Evolutionary conservation across 2,113 vertebrate genomes (phyloP), one percentile per base, ranked within the genome.

Genomic region (Microtus ochrogaster): DNA sequence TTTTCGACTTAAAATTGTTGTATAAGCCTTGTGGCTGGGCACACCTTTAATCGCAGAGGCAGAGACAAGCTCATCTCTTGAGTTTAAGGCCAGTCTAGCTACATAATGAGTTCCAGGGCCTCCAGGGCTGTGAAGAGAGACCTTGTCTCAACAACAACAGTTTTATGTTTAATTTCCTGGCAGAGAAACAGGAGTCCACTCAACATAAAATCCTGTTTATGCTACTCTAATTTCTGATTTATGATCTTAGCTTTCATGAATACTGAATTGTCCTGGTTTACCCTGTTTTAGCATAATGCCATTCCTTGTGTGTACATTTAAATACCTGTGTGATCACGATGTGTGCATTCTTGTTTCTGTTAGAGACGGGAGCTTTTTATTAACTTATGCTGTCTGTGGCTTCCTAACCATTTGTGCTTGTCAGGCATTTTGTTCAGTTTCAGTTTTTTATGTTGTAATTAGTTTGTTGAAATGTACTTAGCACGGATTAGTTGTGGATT

Each of bases 401-500:
- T 91, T 92, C 52, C 49, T 94, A 86, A 73, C 41, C 44, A 22
- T 93, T 93, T 94, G 68, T 95, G 11, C 13, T 94, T 63, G 33
- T 83, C 63, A 28, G 44, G 11, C 39, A 74, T 70, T 95, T 95
- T 91, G 36, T 73, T 92, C 89, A 65, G 58, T 79, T 44, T n/a
- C 5, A 16, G 0, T 65, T 81, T 94, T 94, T 76, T 92, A 13
- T 92, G 5, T 52, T 92, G 22, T n/a, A 58, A 77, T 30, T 70
- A 84, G 44, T 63, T 87, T 89, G 61, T 74, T 94, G 91, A 68
- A 83, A 83, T 76, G 47, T 84, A 70, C 83, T 96, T 88, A 84
- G 19, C 44, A 96, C 52, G 52, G 94, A 76, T 89, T 96, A 92
- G 72, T 92, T 91, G 33, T 61, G 81, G 91, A 89, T 91, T 92